Evolutionary conservation across 2,888 invertebrate genomes (phyloP).

Genomic region (Plebejus anna): DNA sequence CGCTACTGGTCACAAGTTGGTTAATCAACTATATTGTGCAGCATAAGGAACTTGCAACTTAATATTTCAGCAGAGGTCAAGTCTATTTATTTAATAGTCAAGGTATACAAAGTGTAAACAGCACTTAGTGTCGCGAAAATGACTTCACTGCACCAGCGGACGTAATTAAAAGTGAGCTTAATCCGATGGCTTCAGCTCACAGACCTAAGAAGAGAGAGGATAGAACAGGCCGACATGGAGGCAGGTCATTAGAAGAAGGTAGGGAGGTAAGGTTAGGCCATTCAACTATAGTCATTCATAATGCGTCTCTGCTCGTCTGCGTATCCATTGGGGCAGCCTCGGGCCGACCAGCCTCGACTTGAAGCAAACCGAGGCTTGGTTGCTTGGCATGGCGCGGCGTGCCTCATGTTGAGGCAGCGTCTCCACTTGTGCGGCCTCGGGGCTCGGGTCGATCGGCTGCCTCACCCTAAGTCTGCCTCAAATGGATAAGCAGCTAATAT

Average conservation of each 20-base stretch:
- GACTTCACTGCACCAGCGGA: conserved; percentile 49
- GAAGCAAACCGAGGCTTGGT: no score
- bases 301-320: no score
- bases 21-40: not conserved
- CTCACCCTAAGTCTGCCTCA: no score
- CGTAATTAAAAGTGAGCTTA: conserved; percentile 72
- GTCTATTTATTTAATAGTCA: conserved; percentile 14
- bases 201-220: not conserved
- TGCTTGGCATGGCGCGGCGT: no score
- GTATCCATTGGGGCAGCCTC: no score
- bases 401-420: no score
- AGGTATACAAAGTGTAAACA: not conserved
- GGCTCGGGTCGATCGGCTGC: no score
- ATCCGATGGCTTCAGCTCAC: conserved; percentile 63
- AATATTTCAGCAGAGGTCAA: conserved; percentile 14
- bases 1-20: no score
- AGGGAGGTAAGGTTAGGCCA: not conserved
- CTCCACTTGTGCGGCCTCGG: no score
- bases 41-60: not conserved
- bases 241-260: not conserved
- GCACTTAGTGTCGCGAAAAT: conserved; percentile 22
- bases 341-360: no score
- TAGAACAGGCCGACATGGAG: not conserved
- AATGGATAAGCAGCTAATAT: no score
- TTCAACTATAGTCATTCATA: no score